phyloP scores from a whole-genome alignment of 2,113 vertebrate species.

The Tychaedon coryphoeus region DNA sequence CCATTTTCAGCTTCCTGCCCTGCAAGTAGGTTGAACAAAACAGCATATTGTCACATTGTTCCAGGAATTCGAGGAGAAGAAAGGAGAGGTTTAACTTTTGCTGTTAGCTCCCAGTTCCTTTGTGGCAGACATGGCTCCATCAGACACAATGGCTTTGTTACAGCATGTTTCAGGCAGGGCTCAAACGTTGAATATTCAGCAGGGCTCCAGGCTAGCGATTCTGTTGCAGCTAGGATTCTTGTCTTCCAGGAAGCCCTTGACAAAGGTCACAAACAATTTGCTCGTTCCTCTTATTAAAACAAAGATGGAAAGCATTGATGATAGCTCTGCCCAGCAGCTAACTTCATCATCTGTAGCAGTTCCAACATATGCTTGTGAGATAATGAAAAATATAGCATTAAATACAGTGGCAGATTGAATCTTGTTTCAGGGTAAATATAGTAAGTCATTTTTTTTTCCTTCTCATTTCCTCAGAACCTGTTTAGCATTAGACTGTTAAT shows the following conservation, averaged over 20 bases:
- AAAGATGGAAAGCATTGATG: conserved; percentile 80
- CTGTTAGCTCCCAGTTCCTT: conserved; percentile 3
- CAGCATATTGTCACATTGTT: not conserved
- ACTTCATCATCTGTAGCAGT: conserved; percentile 88
- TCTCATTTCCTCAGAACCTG: conserved; percentile 84
- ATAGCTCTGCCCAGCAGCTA: conserved; percentile 91
- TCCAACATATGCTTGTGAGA: conserved; percentile 93
- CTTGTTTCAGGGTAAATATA: conserved; percentile 90
- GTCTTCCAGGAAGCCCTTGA: conserved; percentile 88
- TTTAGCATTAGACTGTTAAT: conserved; percentile 91
- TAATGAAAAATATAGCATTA: conserved; percentile 94
- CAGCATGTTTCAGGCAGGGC: conserved; percentile 65
- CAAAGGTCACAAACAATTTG: conserved; percentile 93
- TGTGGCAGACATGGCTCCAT: conserved; percentile 44
- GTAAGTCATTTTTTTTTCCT: conserved; percentile 82
- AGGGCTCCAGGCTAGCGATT: conserved; percentile 78
- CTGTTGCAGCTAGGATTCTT: conserved; percentile 73
- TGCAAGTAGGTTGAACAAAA: not conserved
- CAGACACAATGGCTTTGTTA: conserved; percentile 79
- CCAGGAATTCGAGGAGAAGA: not conserved
- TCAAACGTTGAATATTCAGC: conserved; percentile 84
- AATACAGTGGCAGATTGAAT: conserved; percentile 92
- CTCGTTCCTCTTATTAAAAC: conserved; percentile 85
- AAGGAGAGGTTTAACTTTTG: not conserved
- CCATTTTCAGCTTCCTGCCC: not conserved